These are phyloP conservation scores for Pangasianodon gigas DNA, from an alignment of 2,113 vertebrate species.

Conservation along the genomic window DNA sequence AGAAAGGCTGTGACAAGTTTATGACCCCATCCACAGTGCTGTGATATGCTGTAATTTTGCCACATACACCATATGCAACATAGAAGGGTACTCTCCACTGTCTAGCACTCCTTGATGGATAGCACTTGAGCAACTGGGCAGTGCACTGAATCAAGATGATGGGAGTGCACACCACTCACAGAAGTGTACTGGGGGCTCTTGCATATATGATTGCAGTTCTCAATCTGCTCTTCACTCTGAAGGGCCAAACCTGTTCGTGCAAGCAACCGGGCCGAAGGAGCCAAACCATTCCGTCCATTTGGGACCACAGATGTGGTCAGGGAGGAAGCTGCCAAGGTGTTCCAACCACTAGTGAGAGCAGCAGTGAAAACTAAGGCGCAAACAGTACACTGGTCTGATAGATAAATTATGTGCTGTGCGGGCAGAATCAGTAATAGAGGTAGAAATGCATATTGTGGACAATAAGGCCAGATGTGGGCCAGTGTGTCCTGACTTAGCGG, in stretches of 20 bases:
- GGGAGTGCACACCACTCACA: too few species aligned
- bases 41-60: background rate
- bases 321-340: background rate
- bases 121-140: too few species aligned
- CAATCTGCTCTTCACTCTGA: background rate
- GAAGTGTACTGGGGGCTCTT: background rate
- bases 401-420: background rate
- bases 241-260: background rate
- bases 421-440: background rate
- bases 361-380: background rate
- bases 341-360: background rate
- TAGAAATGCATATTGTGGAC: background rate
- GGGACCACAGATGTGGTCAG: background rate
- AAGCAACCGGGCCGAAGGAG: background rate
- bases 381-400: background rate
- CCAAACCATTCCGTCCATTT: background rate
- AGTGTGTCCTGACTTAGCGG: background rate
- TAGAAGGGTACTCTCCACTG: background rate
- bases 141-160: too few species aligned
- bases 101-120: background rate
- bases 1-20: background rate
- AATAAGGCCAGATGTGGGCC: background rate
- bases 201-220: background rate
- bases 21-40: background rate
- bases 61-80: background rate